Conservation (phyloP, 92 coral and sea anemone species). For the Palythoa heliodiscus region DNA sequence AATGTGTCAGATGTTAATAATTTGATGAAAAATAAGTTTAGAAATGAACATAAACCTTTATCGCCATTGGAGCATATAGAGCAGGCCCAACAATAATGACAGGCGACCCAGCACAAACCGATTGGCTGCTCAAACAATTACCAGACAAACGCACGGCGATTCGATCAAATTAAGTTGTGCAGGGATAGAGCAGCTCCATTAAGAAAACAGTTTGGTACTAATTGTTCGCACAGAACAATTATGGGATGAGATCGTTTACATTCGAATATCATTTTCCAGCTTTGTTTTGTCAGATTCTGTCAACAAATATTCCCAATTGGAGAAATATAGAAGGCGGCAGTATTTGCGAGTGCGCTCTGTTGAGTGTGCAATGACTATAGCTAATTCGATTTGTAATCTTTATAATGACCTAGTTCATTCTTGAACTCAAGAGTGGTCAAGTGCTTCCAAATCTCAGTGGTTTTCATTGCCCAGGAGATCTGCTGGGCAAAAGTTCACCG, state of each 20-base stretch:
- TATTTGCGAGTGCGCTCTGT: neutral
- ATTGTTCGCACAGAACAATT: constrained; percentile 23
- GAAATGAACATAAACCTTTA: neutral
- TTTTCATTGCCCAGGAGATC: constrained; percentile 26
- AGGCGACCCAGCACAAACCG: constrained; percentile 10
- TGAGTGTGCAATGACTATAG: neutral
- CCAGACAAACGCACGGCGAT: neutral
- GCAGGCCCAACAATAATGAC: neutral
- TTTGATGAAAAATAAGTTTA: constrained; percentile 37
- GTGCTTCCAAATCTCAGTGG: constrained; percentile 40
- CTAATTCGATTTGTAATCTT: constrained; percentile 35
- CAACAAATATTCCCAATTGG: constrained; percentile 38
- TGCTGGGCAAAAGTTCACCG: neutral
- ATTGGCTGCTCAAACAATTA: constrained; percentile 27
- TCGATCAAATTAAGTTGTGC: constrained; percentile 30
- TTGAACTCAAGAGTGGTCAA: constrained; percentile 46
- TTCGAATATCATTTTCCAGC: constrained; percentile 31
- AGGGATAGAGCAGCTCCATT: neutral
- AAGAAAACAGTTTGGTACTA: constrained; percentile 13
- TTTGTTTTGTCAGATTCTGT: constrained; percentile 36
- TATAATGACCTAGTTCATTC: constrained; percentile 26
- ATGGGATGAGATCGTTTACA: constrained; percentile 34
- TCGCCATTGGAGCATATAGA: constrained; percentile 30
- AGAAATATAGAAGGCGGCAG: neutral
- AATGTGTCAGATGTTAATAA: constrained; percentile 20